phyloP scores from a whole-genome alignment of 2,113 vertebrate species.

The Clarias batrachus region DNA sequence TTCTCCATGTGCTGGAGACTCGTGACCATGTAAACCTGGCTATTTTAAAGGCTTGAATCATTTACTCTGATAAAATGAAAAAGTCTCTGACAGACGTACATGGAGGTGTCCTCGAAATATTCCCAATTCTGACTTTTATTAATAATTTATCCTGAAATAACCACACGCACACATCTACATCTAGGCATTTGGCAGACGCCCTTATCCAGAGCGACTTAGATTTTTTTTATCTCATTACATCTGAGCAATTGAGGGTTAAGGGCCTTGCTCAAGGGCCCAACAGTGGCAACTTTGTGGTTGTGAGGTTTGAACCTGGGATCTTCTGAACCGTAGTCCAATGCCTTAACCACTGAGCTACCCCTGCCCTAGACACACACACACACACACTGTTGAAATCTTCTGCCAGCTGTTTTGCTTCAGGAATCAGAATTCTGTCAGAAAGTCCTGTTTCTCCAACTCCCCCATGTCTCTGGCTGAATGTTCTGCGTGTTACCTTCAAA shows the following conservation, averaged over 20 bases:
- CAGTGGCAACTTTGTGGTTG: too few relatives aligned
- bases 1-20: neutral
- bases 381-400: neutral
- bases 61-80: neutral
- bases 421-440: neutral
- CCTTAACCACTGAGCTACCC: too few relatives aligned
- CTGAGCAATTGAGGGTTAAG: too few relatives aligned
- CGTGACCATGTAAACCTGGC: neutral
- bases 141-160: constrained; percentile 20
- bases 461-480: neutral
- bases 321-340: too few relatives aligned
- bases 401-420: neutral
- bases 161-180: neutral
- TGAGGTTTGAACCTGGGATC: too few relatives aligned
- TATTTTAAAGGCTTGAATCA: constrained; percentile 37
- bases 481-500: neutral
- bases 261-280: too few relatives aligned
- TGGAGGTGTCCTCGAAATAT: neutral
- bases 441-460: too few relatives aligned
- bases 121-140: neutral
- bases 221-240: too few relatives aligned
- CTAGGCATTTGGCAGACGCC: too few relatives aligned
- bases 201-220: too few relatives aligned
- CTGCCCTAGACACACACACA: too few relatives aligned
- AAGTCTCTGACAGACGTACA: neutral